These are phyloP conservation scores for Aphelenchoides besseyi DNA, from an alignment of 1,140 invertebrate genomes.

Conservation along the genomic window DNA sequence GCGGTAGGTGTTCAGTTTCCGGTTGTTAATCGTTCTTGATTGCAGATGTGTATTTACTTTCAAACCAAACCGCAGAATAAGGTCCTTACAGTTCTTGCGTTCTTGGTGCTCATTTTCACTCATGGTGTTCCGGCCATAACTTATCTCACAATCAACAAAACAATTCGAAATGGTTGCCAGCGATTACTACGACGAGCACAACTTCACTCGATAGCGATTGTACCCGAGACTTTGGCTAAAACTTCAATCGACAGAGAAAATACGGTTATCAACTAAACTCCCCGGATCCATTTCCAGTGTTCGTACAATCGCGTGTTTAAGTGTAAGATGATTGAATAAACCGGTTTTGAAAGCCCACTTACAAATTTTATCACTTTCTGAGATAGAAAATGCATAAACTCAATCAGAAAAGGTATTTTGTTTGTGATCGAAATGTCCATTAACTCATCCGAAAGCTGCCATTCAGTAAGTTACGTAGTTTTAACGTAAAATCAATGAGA, in stretches of 20 bases:
- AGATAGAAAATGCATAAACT: too few species aligned
- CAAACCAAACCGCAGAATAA: neutral
- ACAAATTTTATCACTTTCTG: too few species aligned
- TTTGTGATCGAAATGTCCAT: too few species aligned
- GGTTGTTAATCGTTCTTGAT: neutral
- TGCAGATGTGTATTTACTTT: constrained; percentile 1
- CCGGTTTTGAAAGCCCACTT: too few species aligned
- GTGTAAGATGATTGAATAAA: too few species aligned
- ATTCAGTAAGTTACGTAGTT: too few species aligned
- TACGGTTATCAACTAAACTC: neutral
- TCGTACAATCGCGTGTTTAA: too few species aligned
- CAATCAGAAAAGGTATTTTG: too few species aligned
- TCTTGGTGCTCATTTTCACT: neutral
- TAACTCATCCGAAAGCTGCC: too few species aligned
- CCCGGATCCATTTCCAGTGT: neutral
- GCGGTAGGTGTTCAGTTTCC: neutral
- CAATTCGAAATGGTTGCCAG: constrained; percentile 10
- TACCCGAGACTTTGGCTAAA: constrained; percentile 5
- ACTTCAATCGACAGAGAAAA: neutral
- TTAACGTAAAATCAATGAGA: too few species aligned
- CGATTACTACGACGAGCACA: neutral
- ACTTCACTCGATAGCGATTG: constrained; percentile 2
- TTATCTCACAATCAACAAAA: constrained; percentile 13
- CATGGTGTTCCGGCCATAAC: neutral
- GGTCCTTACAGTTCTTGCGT: neutral